Evolutionary conservation across 2,888 invertebrate genomes (phyloP).

Genomic region (Euclidia mi): DNA sequence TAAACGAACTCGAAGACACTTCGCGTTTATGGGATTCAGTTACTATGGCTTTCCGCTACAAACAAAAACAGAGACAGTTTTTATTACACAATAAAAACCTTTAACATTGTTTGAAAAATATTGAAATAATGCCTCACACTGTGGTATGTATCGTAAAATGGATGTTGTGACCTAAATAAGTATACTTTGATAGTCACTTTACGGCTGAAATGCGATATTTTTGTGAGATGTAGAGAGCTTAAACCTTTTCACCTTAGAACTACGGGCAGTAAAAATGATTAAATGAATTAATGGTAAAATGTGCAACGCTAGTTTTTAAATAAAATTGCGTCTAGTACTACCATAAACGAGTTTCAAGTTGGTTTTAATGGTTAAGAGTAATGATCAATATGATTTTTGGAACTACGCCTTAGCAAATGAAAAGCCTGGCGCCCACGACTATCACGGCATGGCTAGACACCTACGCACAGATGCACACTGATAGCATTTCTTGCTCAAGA

Average conservation of each 20-base stretch:
- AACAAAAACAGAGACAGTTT: slow-evolving; percentile 28
- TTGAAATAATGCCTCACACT: slow-evolving; percentile 36
- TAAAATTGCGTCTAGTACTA: no score
- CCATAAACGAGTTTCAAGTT: no score
- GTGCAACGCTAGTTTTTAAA: not conserved
- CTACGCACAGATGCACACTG: no score
- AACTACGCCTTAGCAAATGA: no score
- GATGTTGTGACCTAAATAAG: slow-evolving; percentile 43
- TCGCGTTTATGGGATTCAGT: slow-evolving; percentile 1
- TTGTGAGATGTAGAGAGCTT: slow-evolving; percentile 18
- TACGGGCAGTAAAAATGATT: not conserved
- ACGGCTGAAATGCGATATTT: slow-evolving; percentile 29
- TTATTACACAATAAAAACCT: slow-evolving; percentile 41
- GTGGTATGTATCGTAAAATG: slow-evolving; percentile 46
- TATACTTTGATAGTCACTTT: slow-evolving; percentile 35
- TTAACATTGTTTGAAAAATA: slow-evolving; percentile 34
- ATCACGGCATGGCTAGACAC: no score
- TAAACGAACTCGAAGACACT: slow-evolving; percentile 3
- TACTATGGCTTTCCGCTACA: slow-evolving; percentile 11
- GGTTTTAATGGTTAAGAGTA: no score
- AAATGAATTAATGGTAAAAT: not conserved
- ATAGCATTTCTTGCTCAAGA: no score
- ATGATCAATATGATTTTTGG: no score
- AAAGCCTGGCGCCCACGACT: no score
- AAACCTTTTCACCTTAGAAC: not conserved